Evolutionary conservation across 2,113 vertebrate genomes (phyloP).

Genomic region (Pica pica): DNA sequence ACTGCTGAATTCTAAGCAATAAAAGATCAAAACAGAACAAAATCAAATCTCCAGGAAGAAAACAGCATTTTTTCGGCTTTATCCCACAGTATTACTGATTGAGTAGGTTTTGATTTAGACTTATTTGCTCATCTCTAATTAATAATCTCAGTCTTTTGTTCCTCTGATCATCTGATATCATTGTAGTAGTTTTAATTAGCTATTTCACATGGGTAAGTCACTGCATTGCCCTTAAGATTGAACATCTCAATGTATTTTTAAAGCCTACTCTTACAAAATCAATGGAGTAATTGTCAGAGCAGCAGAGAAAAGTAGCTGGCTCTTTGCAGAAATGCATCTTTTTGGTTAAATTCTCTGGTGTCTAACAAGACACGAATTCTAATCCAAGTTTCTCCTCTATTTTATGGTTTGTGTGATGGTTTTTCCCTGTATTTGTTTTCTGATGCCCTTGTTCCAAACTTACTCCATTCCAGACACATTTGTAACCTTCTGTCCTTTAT

Average conservation of each 20-base stretch:
- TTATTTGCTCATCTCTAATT: not conserved
- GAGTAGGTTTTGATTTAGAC: not conserved
- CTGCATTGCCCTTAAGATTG: not conserved
- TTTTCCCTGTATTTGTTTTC: not conserved
- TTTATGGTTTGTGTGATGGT: not conserved
- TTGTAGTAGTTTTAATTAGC: not conserved
- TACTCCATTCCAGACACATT: accelerated
- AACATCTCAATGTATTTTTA: not conserved
- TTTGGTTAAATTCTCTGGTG: not conserved
- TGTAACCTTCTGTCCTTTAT: not conserved
- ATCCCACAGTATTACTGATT: not conserved
- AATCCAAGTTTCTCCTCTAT: not conserved
- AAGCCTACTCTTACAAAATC: not conserved
- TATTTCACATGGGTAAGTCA: not conserved
- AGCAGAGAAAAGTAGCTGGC: not conserved
- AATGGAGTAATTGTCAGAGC: not conserved
- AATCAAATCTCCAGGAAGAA: not conserved
- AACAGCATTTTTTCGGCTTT: not conserved
- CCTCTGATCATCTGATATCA: not conserved
- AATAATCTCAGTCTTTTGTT: not conserved
- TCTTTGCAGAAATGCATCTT: not conserved
- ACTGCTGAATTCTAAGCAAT: not conserved
- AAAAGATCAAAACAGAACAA: not conserved
- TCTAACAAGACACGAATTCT: not conserved
- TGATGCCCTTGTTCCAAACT: not conserved